These are phyloP conservation scores for Lampris incognitus DNA, from an alignment of 2,113 vertebrate species.

Conservation along the genomic window DNA sequence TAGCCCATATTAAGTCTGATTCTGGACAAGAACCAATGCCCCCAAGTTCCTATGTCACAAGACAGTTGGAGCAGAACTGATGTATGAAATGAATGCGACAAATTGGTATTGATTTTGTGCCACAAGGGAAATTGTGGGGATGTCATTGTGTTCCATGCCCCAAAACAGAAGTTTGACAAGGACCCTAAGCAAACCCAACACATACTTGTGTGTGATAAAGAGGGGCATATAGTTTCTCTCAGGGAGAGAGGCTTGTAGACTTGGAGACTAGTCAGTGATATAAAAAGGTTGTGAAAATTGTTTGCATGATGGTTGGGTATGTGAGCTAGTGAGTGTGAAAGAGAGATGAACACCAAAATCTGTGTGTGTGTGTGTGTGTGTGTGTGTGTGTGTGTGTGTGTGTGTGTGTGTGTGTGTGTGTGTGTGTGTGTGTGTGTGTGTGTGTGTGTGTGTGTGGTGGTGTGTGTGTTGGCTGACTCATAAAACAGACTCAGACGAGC, in stretches of 20 bases:
- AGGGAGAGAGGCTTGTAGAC: background rate
- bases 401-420: conserved; percentile 30
- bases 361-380: background rate
- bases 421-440: background rate
- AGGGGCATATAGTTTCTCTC: background rate
- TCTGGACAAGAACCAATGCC: background rate
- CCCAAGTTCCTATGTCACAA: background rate
- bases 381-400: conserved; percentile 33
- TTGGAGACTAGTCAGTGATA: background rate
- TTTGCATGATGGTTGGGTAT: background rate
- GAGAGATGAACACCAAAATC: too few relatives aligned
- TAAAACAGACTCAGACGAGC: conserved; percentile 65
- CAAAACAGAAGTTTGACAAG: conserved; percentile 38
- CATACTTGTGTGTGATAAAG: background rate
- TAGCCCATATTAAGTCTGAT: background rate
- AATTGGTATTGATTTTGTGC: conserved; percentile 64
- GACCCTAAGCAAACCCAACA: conserved; percentile 46
- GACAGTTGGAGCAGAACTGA: conserved; percentile 25
- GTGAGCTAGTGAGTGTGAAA: too few relatives aligned
- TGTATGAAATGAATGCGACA: conserved; percentile 51
- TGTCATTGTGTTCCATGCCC: conserved; percentile 52
- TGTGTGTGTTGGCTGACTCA: conserved; percentile 45
- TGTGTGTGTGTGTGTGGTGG: background rate
- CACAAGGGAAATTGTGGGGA: conserved; percentile 42
- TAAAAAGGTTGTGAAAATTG: background rate